A percentile compares a stretch with the other conserved stretches of the same genome.
These are phyloP conservation scores for Euspilapteryx auroguttella DNA, from an alignment of 2,888 invertebrate species.

Conservation along the genomic window DNA sequence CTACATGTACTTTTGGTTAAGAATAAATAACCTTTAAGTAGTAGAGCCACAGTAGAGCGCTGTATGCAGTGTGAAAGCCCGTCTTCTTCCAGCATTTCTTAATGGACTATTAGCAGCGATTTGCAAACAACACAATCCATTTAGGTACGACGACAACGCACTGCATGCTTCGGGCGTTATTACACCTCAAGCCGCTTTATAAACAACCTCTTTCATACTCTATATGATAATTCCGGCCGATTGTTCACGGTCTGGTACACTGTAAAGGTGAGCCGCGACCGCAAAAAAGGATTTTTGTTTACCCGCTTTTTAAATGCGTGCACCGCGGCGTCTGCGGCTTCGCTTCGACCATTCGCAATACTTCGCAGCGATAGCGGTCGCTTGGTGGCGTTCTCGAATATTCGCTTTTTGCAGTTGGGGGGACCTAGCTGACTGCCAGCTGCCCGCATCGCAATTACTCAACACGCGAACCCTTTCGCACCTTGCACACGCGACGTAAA, in stretches of 20 bases:
- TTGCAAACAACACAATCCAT: conserved; percentile 33
- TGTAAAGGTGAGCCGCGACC: conserved; percentile 51
- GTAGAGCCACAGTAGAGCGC: no score
- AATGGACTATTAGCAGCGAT: conserved; percentile 26
- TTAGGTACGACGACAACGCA: conserved; percentile 27
- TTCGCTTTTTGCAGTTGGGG: conserved; percentile 24
- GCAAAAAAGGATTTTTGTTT: conserved; percentile 51
- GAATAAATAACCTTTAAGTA: no score
- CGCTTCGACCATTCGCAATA: conserved; percentile 24
- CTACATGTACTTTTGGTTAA: no score
- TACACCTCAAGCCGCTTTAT: conserved; percentile 37
- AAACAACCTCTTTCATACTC: conserved; percentile 46
- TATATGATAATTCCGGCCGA: conserved; percentile 50
- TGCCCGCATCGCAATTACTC: conserved; percentile 44
- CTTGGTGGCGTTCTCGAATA: conserved; percentile 10
- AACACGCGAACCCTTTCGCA: conserved; percentile 51
- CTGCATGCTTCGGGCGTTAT: conserved; percentile 25
- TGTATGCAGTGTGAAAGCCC: no score
- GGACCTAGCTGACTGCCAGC: conserved; percentile 38
- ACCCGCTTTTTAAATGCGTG: conserved; percentile 36
- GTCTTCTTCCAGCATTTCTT: conserved; percentile 14
- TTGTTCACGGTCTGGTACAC: conserved; percentile 56
- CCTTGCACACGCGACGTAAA: conserved; percentile 38
- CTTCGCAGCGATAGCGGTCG: conserved; percentile 29
- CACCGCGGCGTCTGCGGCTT: conserved; percentile 30